phyloP scores from a whole-genome alignment of 2,113 vertebrate genomes.

The Platysteira castanea region DNA sequence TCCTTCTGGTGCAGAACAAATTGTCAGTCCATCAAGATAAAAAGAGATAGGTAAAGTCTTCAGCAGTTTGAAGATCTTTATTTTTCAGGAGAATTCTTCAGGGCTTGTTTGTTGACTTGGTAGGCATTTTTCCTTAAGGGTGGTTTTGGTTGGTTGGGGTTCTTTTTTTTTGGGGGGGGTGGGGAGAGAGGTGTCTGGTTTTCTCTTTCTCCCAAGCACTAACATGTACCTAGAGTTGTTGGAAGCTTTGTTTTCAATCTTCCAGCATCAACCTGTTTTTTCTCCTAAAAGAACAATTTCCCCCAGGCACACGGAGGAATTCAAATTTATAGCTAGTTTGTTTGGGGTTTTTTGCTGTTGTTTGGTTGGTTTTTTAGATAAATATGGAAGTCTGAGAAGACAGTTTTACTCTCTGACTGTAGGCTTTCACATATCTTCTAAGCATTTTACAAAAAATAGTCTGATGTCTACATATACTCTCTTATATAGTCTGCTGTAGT shows the following conservation, averaged over 20 bases:
- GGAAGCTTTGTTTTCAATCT: background rate
- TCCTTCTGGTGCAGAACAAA: background rate
- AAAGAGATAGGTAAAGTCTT: background rate
- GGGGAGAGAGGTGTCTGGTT: background rate
- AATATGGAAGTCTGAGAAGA: background rate
- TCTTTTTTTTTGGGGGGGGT: background rate
- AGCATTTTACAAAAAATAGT: background rate
- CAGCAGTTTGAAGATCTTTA: background rate
- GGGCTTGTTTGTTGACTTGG: background rate
- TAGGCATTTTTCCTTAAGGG: background rate
- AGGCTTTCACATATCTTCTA: background rate
- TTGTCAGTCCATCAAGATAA: background rate
- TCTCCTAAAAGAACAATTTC: background rate
- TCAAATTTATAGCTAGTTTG: background rate
- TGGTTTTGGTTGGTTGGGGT: background rate
- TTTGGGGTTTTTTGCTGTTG: background rate
- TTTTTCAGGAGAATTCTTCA: background rate
- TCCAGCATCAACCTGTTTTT: background rate
- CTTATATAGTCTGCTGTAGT: background rate
- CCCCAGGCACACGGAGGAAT: background rate
- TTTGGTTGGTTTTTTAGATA: background rate
- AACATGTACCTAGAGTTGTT: background rate
- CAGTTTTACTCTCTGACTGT: background rate
- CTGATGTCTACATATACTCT: background rate
- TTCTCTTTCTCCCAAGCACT: background rate